Percentiles rank a stretch among this genome's conserved stretches.
Conservation (phyloP, 2,888 invertebrate species). For the Bellardia pandia region DNA sequence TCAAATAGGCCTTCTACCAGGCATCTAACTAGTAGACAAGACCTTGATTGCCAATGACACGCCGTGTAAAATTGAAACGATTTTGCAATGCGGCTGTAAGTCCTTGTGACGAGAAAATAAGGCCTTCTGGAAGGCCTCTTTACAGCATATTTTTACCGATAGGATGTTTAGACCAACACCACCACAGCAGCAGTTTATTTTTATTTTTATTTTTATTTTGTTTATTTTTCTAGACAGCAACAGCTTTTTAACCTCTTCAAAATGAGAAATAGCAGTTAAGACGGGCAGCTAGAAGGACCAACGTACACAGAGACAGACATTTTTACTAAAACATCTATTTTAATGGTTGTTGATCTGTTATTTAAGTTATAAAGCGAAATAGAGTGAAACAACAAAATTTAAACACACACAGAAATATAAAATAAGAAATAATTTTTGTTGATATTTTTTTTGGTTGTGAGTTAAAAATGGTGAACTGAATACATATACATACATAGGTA, state of each 20-base stretch:
- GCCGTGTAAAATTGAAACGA: no score
- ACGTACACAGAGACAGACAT: not conserved
- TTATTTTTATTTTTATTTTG: not conserved
- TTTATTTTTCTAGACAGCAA: not conserved
- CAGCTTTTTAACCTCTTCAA: slow-evolving; percentile 58
- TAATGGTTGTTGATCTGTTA: slow-evolving; percentile 13
- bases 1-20: no score
- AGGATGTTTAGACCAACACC: slow-evolving; percentile 25
- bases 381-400: not conserved
- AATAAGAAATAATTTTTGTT: no score
- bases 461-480: no score
- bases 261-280: slow-evolving; percentile 19
- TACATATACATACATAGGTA: no score
- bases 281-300: not conserved
- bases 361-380: slow-evolving; percentile 8
- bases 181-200: not conserved
- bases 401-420: no score
- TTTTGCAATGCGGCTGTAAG: no score
- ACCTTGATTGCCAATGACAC: no score
- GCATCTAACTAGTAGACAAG: no score
- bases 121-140: not conserved
- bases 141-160: no score
- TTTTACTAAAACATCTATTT: slow-evolving; percentile 19
- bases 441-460: no score
- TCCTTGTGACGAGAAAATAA: no score